Percentiles rank a stretch among this genome's conserved stretches.
phyloP scores from a whole-genome alignment of 92 coral and sea anemone genomes.

The Phenganax subtilis region DNA sequence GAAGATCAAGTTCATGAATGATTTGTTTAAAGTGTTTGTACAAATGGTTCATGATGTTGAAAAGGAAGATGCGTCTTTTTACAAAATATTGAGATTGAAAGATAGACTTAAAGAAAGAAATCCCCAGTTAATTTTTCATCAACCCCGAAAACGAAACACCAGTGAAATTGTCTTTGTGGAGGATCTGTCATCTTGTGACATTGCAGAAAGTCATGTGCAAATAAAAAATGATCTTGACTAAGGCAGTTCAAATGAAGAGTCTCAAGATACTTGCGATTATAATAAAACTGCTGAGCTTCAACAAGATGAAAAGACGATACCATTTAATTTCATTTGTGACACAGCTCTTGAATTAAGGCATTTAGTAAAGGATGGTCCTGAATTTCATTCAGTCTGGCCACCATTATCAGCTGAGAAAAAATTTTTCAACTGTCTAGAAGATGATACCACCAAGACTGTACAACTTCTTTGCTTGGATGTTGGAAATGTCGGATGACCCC shows the following conservation, averaged over 20 bases:
- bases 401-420: constrained; percentile 10
- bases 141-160: background rate
- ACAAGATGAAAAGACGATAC: background rate
- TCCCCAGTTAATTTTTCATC: constrained; percentile 8
- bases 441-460: constrained; percentile 9
- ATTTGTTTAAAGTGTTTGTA: constrained; percentile 11
- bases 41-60: constrained; percentile 9
- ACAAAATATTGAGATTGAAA: constrained; percentile 2
- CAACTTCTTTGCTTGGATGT: constrained; percentile 19
- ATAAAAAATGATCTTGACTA: background rate
- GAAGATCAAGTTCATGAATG: constrained; percentile 10
- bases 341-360: constrained; percentile 13
- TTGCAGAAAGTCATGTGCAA: constrained; percentile 21
- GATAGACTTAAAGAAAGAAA: background rate
- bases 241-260: background rate
- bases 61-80: constrained; percentile 6
- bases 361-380: constrained; percentile 13
- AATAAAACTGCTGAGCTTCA: background rate
- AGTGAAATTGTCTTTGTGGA: constrained; percentile 19
- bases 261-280: background rate
- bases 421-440: background rate
- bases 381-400: constrained; percentile 13
- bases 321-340: background rate
- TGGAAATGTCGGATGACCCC: constrained; percentile 8
- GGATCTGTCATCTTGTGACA: background rate